These are phyloP conservation scores for Monopis laevigella DNA, from an alignment of 2,888 invertebrate species.

Conservation along the genomic window DNA sequence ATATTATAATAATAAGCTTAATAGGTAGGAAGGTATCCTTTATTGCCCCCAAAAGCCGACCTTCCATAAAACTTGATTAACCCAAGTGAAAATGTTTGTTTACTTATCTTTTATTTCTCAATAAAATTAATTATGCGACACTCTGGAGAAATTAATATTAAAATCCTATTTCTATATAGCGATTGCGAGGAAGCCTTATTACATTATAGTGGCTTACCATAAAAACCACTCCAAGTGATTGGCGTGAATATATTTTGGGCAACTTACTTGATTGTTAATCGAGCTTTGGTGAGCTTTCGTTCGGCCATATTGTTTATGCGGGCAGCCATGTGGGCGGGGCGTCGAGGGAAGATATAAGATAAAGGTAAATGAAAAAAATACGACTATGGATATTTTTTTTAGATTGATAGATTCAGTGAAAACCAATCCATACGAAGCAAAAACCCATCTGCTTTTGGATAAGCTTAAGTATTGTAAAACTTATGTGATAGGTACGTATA, in stretches of 20 bases:
- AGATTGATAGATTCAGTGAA: too few species aligned
- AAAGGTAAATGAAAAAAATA: too few species aligned
- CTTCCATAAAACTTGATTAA: slow-evolving; percentile 10
- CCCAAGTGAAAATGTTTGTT: slow-evolving; percentile 10
- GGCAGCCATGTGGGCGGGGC: slow-evolving; percentile 1
- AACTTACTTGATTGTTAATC: background rate
- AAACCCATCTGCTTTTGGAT: too few species aligned
- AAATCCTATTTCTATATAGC: slow-evolving; percentile 38
- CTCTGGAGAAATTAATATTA: slow-evolving; percentile 64
- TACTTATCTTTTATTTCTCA: slow-evolving; percentile 5
- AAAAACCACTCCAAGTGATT: slow-evolving; percentile 56
- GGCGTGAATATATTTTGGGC: slow-evolving; percentile 66
- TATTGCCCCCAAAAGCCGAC: too few species aligned
- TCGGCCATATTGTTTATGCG: slow-evolving; percentile 4
- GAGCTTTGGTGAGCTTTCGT: background rate
- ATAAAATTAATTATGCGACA: slow-evolving; percentile 23
- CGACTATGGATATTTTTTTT: too few species aligned
- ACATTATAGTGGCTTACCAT: too few species aligned
- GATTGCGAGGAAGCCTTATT: too few species aligned
- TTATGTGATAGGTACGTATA: too few species aligned
- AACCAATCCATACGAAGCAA: too few species aligned
- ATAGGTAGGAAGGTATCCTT: too few species aligned
- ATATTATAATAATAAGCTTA: too few species aligned
- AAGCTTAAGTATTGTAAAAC: too few species aligned
- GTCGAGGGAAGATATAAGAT: background rate